Percentiles rank a stretch among this genome's conserved stretches.
Conservation (phyloP, 2,888 invertebrate genomes). For the Archips xylosteana region DNA sequence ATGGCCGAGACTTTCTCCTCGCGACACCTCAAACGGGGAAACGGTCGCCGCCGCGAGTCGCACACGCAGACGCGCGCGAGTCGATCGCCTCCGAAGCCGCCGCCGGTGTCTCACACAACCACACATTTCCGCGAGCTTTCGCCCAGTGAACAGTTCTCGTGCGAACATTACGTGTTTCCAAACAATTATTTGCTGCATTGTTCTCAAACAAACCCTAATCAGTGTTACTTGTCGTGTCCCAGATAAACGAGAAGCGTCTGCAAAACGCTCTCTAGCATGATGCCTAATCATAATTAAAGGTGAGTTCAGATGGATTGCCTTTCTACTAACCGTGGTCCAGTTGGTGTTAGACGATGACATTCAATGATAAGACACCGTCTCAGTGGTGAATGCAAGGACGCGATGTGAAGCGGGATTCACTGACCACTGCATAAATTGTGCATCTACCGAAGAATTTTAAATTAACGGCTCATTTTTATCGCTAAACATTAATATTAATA, state of each 20-base stretch:
- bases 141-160: slow-evolving; percentile 74
- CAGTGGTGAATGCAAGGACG: slow-evolving; percentile 81
- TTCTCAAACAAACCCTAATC: slow-evolving; percentile 46
- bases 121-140: slow-evolving; percentile 78
- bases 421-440: slow-evolving; percentile 51
- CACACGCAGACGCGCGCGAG: slow-evolving; percentile 74
- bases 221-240: slow-evolving; percentile 54
- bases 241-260: slow-evolving; percentile 51
- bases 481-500: not conserved
- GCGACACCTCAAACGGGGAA: slow-evolving; percentile 79
- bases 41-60: slow-evolving; percentile 72
- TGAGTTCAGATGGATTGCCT: slow-evolving; percentile 65
- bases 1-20: slow-evolving; percentile 85
- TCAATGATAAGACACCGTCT: slow-evolving; percentile 72
- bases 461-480: slow-evolving; percentile 5
- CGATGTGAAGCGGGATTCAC: slow-evolving; percentile 53
- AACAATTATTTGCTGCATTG: slow-evolving; percentile 48
- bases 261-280: slow-evolving; percentile 58
- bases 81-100: slow-evolving; percentile 68
- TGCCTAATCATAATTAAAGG: slow-evolving; percentile 71
- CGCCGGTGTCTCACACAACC: slow-evolving; percentile 50
- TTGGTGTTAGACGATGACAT: slow-evolving; percentile 72
- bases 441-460: slow-evolving; percentile 24
- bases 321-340: slow-evolving; percentile 66
- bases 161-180: slow-evolving; percentile 66